Evolutionary conservation across 53 echinoderm and acorn worm genomes (phyloP), one percentile per base, ranked within the genome.

Genomic region (Holothuria leucospilota): DNA sequence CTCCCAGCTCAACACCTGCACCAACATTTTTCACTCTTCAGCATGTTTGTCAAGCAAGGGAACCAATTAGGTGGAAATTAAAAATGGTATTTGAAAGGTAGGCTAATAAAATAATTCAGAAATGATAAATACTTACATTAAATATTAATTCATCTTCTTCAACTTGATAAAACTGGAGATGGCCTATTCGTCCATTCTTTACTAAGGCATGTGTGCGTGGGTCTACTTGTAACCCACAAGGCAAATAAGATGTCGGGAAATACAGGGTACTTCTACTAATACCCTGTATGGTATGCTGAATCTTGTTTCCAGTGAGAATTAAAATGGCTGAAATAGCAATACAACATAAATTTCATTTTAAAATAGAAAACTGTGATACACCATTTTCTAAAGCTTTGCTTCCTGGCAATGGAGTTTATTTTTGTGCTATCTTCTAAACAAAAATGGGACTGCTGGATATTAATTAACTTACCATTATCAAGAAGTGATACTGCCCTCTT

Each of bases 101-200:
- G 34, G 1, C 34, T 34, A 34, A 34, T 34, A 3, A 34, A 46
- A 5, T 0, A 46, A 46, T 5, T 46, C 8, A 46, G 46, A 46
- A 2, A 46, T 46, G 46, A 46, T 46, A 46, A 46, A 46, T 15
- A 88, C 98, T 97, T 85, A 97, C 98, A 81, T 88, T 91, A 39
- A 82, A 95, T 38, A 97, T 69, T 23, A 88, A 84, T 41, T 91
- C 88, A 78, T 97, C 98, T 29, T 89, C 84, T n/a, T 86, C 77
- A 18, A 97, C 80, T 13, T 93, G 87, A 83, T 93, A 97, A 79
- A 97, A 97, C 82, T 97, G 98, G 13, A 97, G 90, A 69, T 97
- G 95, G 0, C 95, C 98, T 13, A 83, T 73, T 60, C 86, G 87
- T 39, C 98, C 98, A 61, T 95, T 97, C 56, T 92, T 87, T 38